These are phyloP conservation scores for Rhingia campestris DNA, from an alignment of 2,888 invertebrate species.

Conservation along the genomic window DNA sequence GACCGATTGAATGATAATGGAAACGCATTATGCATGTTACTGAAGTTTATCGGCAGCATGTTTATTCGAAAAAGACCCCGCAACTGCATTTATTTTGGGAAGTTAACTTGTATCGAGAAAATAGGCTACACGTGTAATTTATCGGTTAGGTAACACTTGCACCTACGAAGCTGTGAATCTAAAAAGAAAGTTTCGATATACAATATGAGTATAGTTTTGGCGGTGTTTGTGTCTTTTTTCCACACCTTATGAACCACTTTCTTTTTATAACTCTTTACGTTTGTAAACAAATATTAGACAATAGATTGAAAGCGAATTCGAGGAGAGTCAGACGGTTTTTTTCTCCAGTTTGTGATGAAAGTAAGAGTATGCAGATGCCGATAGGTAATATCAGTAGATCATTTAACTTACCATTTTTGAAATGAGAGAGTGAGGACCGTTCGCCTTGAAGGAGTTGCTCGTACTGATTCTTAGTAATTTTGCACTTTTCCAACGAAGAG, in stretches of 20 bases:
- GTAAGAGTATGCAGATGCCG: conserved; percentile 7
- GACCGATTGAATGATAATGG: not conserved
- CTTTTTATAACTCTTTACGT: conserved; percentile 34
- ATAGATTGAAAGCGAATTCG: conserved; percentile 25
- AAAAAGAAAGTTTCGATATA: conserved; percentile 47
- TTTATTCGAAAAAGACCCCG: no score
- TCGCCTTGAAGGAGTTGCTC: not conserved
- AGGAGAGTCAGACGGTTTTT: not conserved
- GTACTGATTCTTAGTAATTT: not conserved
- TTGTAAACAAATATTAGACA: conserved; percentile 48
- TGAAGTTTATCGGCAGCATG: no score
- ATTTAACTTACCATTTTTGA: conserved; percentile 11
- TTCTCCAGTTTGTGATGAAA: conserved; percentile 30
- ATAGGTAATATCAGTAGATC: conserved; percentile 10
- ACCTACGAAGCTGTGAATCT: not conserved
- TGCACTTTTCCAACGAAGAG: not conserved
- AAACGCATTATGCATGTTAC: no score
- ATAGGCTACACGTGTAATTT: not conserved
- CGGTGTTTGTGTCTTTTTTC: conserved; percentile 11
- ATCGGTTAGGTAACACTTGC: not conserved
- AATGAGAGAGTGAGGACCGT: no score
- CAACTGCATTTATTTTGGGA: not conserved
- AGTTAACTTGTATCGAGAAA: not conserved
- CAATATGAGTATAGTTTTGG: not conserved
- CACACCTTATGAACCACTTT: conserved; percentile 26